Percentiles rank a stretch among this genome's conserved stretches.
phyloP scores from a whole-genome alignment of 2,888 invertebrate species.

The Elaeidobius kamerunicus region DNA sequence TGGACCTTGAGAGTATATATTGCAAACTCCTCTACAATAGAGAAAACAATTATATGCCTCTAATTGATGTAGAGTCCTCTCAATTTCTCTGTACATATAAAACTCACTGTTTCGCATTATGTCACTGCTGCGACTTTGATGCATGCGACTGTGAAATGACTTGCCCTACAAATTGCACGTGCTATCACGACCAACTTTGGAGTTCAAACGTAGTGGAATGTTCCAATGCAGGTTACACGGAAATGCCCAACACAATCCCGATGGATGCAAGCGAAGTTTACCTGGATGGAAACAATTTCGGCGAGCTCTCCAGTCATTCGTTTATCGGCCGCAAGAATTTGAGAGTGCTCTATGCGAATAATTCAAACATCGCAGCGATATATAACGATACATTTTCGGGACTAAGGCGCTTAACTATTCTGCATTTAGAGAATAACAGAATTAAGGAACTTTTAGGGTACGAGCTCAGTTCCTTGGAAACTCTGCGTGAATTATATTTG shows the following conservation, averaged over 20 bases:
- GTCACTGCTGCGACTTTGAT: slow-evolving; percentile 95
- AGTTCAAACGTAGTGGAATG: slow-evolving; percentile 91
- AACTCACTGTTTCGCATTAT: slow-evolving; percentile 90
- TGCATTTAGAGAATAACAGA: slow-evolving; percentile 86
- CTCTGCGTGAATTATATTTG: slow-evolving; percentile 80
- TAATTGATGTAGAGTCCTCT: slow-evolving; percentile 81
- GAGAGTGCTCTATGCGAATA: slow-evolving; percentile 82
- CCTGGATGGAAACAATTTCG: slow-evolving; percentile 88
- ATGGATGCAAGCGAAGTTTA: slow-evolving; percentile 96
- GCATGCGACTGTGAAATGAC: slow-evolving; percentile 98
- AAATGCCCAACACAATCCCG: slow-evolving; percentile 83
- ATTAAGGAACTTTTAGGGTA: slow-evolving; percentile 76
- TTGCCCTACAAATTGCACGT: slow-evolving; percentile 90
- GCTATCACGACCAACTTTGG: slow-evolving; percentile 94
- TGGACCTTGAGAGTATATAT: slow-evolving; percentile 86
- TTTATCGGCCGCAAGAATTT: slow-evolving; percentile 91
- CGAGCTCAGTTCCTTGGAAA: slow-evolving; percentile 78
- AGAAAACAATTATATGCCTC: slow-evolving; percentile 78
- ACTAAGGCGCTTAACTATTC: slow-evolving; percentile 69
- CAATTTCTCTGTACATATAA: slow-evolving; percentile 91
- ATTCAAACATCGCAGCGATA: slow-evolving; percentile 79
- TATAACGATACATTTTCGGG: slow-evolving; percentile 91
- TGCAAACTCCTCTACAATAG: slow-evolving; percentile 85
- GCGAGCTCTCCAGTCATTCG: slow-evolving; percentile 81
- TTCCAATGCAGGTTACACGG: slow-evolving; percentile 74